Evolutionary conservation across 2,888 invertebrate species (phyloP).

Genomic region (Temnothorax rugatulus): DNA sequence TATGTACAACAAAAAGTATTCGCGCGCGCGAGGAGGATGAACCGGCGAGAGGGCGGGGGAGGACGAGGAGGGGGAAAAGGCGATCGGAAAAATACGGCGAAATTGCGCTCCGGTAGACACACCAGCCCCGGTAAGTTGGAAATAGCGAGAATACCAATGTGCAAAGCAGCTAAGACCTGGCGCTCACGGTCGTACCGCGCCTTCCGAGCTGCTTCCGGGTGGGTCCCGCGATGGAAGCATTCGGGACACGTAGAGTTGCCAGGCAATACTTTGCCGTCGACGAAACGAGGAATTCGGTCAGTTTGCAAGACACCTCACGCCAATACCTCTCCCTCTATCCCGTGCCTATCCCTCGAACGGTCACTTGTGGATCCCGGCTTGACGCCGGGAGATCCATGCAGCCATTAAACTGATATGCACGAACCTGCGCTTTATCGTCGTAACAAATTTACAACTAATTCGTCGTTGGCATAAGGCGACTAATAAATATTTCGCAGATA

Average conservation of each 20-base stretch:
- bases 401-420: slow-evolving; percentile 35
- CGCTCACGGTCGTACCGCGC: slow-evolving; percentile 15
- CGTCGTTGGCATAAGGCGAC: neutral
- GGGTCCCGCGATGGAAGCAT: slow-evolving; percentile 66
- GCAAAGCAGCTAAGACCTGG: slow-evolving; percentile 69
- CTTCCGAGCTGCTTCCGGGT: slow-evolving; percentile 18
- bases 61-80: slow-evolving; percentile 1
- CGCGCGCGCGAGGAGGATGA: slow-evolving; percentile 1
- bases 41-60: neutral
- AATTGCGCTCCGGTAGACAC: slow-evolving; percentile 68
- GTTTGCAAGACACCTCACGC: slow-evolving; percentile 68
- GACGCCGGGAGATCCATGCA: slow-evolving; percentile 1
- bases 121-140: slow-evolving; percentile 49
- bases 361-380: slow-evolving; percentile 66
- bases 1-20: slow-evolving; percentile 57
- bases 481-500: slow-evolving; percentile 30
- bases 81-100: slow-evolving; percentile 60
- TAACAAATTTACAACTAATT: slow-evolving; percentile 30
- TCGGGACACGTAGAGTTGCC: slow-evolving; percentile 79
- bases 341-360: slow-evolving; percentile 56
- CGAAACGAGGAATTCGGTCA: slow-evolving; percentile 80
- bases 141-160: slow-evolving; percentile 78
- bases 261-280: slow-evolving; percentile 79
- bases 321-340: slow-evolving; percentile 25
- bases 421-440: neutral